Conservation (phyloP, 2,888 invertebrate species). For the Panopea generosa region DNA sequence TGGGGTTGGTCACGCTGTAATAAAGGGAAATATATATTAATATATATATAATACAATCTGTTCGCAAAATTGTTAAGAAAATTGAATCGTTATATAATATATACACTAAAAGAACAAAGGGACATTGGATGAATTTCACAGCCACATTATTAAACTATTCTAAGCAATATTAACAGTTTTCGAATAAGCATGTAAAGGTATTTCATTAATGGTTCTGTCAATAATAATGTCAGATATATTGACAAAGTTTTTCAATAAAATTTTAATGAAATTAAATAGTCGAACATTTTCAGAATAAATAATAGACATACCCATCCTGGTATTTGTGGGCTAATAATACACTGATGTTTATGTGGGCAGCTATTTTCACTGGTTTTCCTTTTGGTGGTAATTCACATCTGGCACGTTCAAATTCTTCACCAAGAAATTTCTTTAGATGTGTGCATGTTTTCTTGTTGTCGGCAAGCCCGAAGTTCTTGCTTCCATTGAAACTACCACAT, state of each 20-base stretch:
- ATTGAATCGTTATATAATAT: neutral
- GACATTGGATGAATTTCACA: too few species aligned
- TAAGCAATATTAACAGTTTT: too few species aligned
- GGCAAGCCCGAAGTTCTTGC: conserved; percentile 67
- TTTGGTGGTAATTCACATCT: conserved; percentile 68
- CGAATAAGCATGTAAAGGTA: too few species aligned
- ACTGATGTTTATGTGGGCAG: conserved; percentile 71
- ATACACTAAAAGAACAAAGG: too few species aligned
- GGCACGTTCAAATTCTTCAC: conserved; percentile 77
- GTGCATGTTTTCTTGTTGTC: conserved; percentile 77
- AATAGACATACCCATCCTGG: conserved; percentile 77
- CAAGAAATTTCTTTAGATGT: conserved; percentile 78
- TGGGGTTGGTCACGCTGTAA: conserved; percentile 69
- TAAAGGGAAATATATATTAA: neutral
- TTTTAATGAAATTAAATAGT: too few species aligned
- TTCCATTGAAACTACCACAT: conserved; percentile 67
- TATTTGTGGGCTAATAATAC: conserved; percentile 81
- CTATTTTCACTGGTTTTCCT: conserved; percentile 63
- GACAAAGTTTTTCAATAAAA: too few species aligned
- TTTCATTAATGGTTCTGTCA: too few species aligned
- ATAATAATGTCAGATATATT: too few species aligned
- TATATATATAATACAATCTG: neutral
- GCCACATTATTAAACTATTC: too few species aligned
- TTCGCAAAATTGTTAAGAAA: too few species aligned
- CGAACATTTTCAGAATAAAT: too few species aligned